Evolutionary conservation across 2,113 vertebrate genomes (phyloP), one percentile per base, ranked within the genome.

Genomic region (Tonatia bakeri): DNA sequence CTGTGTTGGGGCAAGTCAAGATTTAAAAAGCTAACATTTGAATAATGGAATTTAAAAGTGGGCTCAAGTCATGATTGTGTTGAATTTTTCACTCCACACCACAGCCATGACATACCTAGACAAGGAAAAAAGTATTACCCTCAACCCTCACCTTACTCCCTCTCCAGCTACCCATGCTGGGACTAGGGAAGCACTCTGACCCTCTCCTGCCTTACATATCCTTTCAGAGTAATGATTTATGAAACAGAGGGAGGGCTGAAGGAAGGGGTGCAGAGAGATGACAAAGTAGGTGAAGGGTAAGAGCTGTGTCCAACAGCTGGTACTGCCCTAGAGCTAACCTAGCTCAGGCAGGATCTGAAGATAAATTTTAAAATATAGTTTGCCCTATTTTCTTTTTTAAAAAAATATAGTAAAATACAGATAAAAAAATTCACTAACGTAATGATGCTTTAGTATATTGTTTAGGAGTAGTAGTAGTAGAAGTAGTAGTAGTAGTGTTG

Each of bases 361-460:
- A 40, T 38, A 36, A 28, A 36, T 67, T 93, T 94, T 92, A 43
- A 85, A 95, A 61, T 38, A 43, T 0, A 45, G 12, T 61, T 50
- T 54, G 1, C 36, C 59, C 10, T 47, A 3, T 87, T 92, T 52
- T 33, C 79, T 33, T 54, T 33, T 73, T 67, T 15, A 9, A 65
- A 54, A 81, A 54, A 81, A 40, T 45, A 22, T 36, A 31, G 31
- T 64, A 47, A 64, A 69, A 50, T 33, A 36, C 13, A 72, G 3
- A 52, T 33, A 22, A 38, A 15, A 65, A 82, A 65, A 67, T 77
- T 20, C 47, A 26, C 54, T 70, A 4, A 50, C 24, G 7, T 9
- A 16, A 20, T 31, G 47, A 70, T 38, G 70, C 70, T 69, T 56
- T 13, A 36, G 33, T 36, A 33, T 17, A 9, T 12, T 22, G 16